phyloP scores from a whole-genome alignment of 2,888 invertebrate species.

The Bombylius discolor region DNA sequence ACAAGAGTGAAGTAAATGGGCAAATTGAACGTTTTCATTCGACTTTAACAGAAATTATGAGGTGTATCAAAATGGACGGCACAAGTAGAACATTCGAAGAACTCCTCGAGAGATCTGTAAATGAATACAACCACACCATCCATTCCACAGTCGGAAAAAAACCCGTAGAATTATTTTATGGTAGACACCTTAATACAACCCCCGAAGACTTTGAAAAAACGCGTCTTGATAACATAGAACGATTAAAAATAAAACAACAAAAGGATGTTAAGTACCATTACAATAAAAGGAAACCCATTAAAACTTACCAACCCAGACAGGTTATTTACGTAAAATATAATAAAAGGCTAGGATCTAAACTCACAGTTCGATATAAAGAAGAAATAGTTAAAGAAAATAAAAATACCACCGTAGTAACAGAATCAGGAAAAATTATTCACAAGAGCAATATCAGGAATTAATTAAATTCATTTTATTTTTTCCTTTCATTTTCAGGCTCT shows the following conservation, averaged over 20 bases:
- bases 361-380: background rate
- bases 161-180: conserved; percentile 12
- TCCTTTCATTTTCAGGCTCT: background rate
- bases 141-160: conserved; percentile 12
- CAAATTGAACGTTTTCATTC: conserved; percentile 15
- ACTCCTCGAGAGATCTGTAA: conserved; percentile 10
- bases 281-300: conserved; percentile 10
- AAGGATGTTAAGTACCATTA: conserved; percentile 8
- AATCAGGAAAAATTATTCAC: conserved; percentile 8
- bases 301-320: conserved; percentile 13
- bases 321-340: conserved; percentile 9
- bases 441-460: conserved; percentile 7
- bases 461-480: background rate
- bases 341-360: conserved; percentile 9
- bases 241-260: conserved; percentile 6
- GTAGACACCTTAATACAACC: conserved; percentile 5
- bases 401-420: conserved; percentile 7
- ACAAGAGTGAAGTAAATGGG: conserved; percentile 11
- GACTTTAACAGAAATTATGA: conserved; percentile 14
- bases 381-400: background rate
- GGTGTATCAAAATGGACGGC: conserved; percentile 12
- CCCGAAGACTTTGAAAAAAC: conserved; percentile 7
- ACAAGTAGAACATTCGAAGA: conserved; percentile 9
- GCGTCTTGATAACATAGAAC: conserved; percentile 3
- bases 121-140: conserved; percentile 13